phyloP scores from a whole-genome alignment of 2,797 vertebrate species.

The Cottoperca gobio region DNA sequence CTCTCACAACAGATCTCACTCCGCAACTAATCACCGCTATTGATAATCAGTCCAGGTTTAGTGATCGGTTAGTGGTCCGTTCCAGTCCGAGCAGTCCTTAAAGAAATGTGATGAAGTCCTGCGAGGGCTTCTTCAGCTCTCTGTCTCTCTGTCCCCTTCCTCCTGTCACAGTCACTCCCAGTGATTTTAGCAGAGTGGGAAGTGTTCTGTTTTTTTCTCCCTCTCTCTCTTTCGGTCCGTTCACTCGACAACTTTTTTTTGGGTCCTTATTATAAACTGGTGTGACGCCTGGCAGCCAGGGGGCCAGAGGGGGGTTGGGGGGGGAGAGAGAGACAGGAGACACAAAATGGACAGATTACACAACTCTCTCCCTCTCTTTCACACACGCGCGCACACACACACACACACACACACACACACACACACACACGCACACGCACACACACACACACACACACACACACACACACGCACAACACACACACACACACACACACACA shows the following conservation, averaged over 20 bases:
- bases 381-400: background rate
- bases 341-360: slow-evolving; percentile 76
- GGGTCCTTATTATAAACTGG: slow-evolving; percentile 77
- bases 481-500: background rate
- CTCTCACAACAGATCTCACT: slow-evolving; percentile 28
- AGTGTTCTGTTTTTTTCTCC: slow-evolving; percentile 61
- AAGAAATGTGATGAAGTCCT: slow-evolving; percentile 58
- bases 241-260: slow-evolving; percentile 77
- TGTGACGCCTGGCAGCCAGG: slow-evolving; percentile 75
- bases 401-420: background rate
- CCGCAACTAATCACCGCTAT: slow-evolving; percentile 24
- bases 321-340: slow-evolving; percentile 33
- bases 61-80: slow-evolving; percentile 37
- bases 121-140: slow-evolving; percentile 46
- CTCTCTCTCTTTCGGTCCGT: slow-evolving; percentile 47
- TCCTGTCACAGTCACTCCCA: slow-evolving; percentile 79
- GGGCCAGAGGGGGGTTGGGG: slow-evolving; percentile 46
- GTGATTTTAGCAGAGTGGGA: slow-evolving; percentile 76
- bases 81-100: slow-evolving; percentile 30
- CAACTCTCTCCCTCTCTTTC: slow-evolving; percentile 55
- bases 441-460: slow-evolving; percentile 13
- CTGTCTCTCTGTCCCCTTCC: slow-evolving; percentile 62
- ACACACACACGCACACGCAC: slow-evolving; percentile 20
- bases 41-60: slow-evolving; percentile 47
- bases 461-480: too few relatives aligned